These are phyloP conservation scores for Hydrocynus forskahlii DNA, from an alignment of 2,797 vertebrate genomes.

Conservation along the genomic window DNA sequence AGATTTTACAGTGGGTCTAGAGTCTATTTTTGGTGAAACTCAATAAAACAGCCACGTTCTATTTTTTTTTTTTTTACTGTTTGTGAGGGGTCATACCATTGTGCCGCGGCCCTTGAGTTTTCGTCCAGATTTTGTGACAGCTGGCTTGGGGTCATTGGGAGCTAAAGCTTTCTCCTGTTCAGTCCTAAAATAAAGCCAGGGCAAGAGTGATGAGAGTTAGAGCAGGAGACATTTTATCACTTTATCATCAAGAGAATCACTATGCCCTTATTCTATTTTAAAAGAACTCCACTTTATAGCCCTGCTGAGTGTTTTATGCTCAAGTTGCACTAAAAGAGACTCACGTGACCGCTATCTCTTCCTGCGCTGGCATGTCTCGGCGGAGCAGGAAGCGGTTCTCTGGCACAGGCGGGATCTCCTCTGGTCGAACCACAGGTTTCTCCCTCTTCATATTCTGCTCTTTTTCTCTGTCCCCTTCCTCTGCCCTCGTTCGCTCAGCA, in stretches of 20 bases:
- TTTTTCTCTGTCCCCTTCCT: conserved; percentile 73
- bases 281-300: background rate
- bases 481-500: conserved; percentile 72
- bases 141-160: conserved; percentile 85
- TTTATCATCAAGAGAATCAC: background rate
- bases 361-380: conserved; percentile 84
- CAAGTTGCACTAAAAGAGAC: conserved; percentile 46
- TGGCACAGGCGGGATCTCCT: conserved; percentile 97
- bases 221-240: background rate
- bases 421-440: conserved; percentile 92
- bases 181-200: conserved; percentile 72
- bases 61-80: background rate
- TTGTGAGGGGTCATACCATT: conserved; percentile 80
- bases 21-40: background rate
- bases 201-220: background rate
- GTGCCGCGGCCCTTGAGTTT: conserved; percentile 98
- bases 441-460: conserved; percentile 86
- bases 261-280: background rate
- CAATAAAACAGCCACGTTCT: background rate
- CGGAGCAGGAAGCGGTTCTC: conserved; percentile 96
- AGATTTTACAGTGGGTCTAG: background rate
- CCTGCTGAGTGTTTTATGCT: background rate
- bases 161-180: conserved; percentile 75
- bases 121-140: conserved; percentile 95
- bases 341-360: conserved; percentile 83